Base-by-base conservation (phyloP, 2,888 invertebrate genomes). In the Eretmocerus hayati region DNA sequence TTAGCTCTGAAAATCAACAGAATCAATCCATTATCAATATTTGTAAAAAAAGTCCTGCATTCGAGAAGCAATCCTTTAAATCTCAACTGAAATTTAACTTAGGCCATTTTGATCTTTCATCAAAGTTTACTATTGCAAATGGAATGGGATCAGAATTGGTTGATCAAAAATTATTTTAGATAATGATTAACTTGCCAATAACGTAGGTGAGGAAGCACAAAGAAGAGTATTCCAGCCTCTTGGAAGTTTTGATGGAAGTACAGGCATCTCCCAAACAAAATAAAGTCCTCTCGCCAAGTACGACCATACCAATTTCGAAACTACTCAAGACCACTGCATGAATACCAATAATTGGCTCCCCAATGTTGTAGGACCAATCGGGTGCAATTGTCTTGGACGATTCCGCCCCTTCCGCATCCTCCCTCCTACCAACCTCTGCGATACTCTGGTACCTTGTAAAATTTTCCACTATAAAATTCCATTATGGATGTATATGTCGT, bases 311-410 rank as follows among this genome's bases (percentile, higher is more conserved):
- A 6, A 85, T 81, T 72, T 77, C 83, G 71, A 69, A 81, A 70
- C 80, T 85, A 69, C 59, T 67, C 48, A 79, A 74, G 61, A 78
- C 76, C 49, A 86, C 76, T 21, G 80, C 76, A 66, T 80, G 75
- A 41, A 89, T 74, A 43, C 80, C 79, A 38, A 83, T 65, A 11
- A 85, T 79, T 62, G 80, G 78, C 72, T 89, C 89, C 2, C 94
- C 93, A 4, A 94, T 74, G 63, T 88, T 89, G 65, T 83, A 86
- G 20, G 74, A 75, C 90, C 91, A 91, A 62, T 89, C 87, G n/a
- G 82, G 78, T 46, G 77, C 74, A 44, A 85, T 75, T 64, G 78
- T 81, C 62, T 81, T 82, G 37, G 56, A 46, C 9, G 47, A 35
- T 39, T 58, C 56, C 42, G 55, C 39, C 6, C 48, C 42, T 46